Evolutionary conservation across 1,140 invertebrate genomes (phyloP).

Genomic region (Microplitis mediator): DNA sequence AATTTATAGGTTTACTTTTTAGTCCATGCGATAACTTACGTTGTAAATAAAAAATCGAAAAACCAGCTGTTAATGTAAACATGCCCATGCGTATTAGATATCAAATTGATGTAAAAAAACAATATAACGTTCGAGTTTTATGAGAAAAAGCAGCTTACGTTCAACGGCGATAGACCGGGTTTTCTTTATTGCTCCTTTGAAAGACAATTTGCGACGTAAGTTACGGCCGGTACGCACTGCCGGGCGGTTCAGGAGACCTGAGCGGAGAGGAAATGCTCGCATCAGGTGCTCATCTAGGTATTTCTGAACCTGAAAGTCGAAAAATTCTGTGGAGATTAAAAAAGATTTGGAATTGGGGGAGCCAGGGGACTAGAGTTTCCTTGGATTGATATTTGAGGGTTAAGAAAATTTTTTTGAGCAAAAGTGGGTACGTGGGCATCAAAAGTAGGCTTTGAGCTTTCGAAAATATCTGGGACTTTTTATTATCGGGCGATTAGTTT

Average conservation of each 20-base stretch:
- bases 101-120: too few relatives aligned
- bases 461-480: too few relatives aligned
- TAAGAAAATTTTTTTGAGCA: too few relatives aligned
- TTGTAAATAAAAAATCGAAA: constrained; percentile 45
- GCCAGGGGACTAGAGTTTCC: too few relatives aligned
- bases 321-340: neutral
- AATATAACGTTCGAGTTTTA: neutral
- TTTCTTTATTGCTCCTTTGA: constrained; percentile 85
- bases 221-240: constrained; percentile 62
- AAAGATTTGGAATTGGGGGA: too few relatives aligned
- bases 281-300: constrained; percentile 88
- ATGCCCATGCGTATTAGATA: neutral
- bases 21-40: constrained; percentile 42
- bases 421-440: too few relatives aligned
- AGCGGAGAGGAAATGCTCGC: constrained; percentile 77
- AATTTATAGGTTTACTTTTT: too few relatives aligned
- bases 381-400: too few relatives aligned
- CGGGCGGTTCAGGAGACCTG: constrained; percentile 67
- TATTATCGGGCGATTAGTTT: too few relatives aligned
- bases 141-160: constrained; percentile 66
- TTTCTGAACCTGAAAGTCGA: constrained; percentile 72
- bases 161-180: constrained; percentile 85
- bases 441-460: too few relatives aligned
- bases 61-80: constrained; percentile 34
- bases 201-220: constrained; percentile 76